Evolutionary conservation across 2,888 invertebrate genomes (phyloP).

Genomic region (Gari tellinella): DNA sequence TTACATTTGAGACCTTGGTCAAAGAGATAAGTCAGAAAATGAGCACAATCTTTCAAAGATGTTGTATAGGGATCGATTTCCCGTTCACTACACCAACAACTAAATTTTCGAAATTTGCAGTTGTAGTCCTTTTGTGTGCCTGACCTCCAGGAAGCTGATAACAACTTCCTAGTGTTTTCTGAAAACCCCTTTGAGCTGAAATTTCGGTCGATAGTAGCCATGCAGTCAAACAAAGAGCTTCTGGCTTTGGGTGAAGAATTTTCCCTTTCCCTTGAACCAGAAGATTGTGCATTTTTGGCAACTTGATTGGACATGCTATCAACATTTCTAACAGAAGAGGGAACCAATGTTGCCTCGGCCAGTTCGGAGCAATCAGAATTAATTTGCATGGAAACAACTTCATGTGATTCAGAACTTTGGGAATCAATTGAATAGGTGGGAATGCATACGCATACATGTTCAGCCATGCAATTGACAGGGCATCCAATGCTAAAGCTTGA

Average conservation of each 20-base stretch:
- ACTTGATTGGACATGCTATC: conserved; percentile 19
- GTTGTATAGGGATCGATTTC: too few relatives aligned
- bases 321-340: conserved; percentile 21
- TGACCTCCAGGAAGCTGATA: too few relatives aligned
- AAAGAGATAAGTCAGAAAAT: too few relatives aligned
- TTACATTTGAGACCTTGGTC: too few relatives aligned
- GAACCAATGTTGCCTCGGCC: conserved; percentile 30
- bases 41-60: too few relatives aligned
- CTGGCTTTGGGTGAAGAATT: conserved; percentile 22
- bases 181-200: conserved; percentile 33
- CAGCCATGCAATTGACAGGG: conserved; percentile 43
- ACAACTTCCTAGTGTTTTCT: conserved; percentile 25
- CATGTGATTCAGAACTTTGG: conserved; percentile 15
- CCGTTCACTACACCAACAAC: too few relatives aligned
- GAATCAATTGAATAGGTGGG: conserved; percentile 28
- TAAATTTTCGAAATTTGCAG: too few relatives aligned
- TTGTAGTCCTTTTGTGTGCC: too few relatives aligned
- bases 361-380: conserved; percentile 23
- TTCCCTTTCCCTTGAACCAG: conserved; percentile 19
- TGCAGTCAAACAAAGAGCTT: conserved; percentile 26
- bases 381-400: conserved; percentile 9
- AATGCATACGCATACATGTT: conserved; percentile 38
- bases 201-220: conserved; percentile 25
- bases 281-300: conserved; percentile 18
- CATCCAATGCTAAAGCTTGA: conserved; percentile 29